Evolutionary conservation across 2,113 vertebrate species (phyloP), one percentile per base, ranked within the genome.

Genomic region (Nerophis lumbriciformis): DNA sequence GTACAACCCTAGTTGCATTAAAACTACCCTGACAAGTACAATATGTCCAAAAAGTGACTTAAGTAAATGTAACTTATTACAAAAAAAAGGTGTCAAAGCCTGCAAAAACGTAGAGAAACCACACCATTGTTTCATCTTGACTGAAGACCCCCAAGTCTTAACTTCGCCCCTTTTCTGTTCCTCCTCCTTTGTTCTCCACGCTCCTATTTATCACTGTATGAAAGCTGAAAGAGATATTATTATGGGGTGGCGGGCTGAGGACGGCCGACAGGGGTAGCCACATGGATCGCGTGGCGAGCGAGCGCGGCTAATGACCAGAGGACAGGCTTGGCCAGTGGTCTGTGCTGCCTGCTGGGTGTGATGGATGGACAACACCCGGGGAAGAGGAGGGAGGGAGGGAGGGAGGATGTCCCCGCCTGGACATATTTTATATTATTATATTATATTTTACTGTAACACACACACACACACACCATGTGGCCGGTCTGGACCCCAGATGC

Each of bases 151-250:
- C 58, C 47, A 68, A 79, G 77, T 87, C 69, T 79, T 48, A 88
- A 92, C 90, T 91, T 92, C 92, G 90, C 91, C 90, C 90, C 85
- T 89, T 90, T 88, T 87, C 87, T 66, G 63, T 87, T 87, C 90
- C 91, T 87, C 92, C 90, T 90, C 94, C 95, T 97, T 98, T 98
- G 95, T 98, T 98, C 95, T 93, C 91, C 81, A 88, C 92, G 91
- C 93, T 93, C 95, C 97, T 99, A 97, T 99, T 99, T 99, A 99
- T 99, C 97, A 99, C 93, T 92, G 94, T 96, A 95, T 99, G 96
- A 98, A 99, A 95, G 97, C 97, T 99, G 97, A 98, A 97, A 98
- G 96, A 98, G 97, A 99, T 98, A 97, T 98, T 99, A 98, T 99
- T 99, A 99, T 98, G 94, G 86, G 84, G 86, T 87, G 86, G 68